Conservation (phyloP, 2,797 vertebrate genomes). For the Lagorchestes hirsutus region DNA sequence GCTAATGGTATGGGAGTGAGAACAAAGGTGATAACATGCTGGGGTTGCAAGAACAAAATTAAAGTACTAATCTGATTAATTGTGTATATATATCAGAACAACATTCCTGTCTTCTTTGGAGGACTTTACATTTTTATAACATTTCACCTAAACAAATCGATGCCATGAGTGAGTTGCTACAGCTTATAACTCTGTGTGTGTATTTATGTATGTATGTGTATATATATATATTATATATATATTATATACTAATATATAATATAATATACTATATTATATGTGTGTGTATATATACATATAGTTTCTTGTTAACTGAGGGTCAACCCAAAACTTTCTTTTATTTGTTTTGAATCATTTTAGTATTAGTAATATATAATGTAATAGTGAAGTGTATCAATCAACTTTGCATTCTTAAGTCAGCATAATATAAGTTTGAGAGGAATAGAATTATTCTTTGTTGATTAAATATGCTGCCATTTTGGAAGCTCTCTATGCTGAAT, state of each 20-base stretch:
- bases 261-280: too few relatives aligned
- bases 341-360: background rate
- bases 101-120: too few relatives aligned
- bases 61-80: background rate
- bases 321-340: background rate
- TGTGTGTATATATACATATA: too few relatives aligned
- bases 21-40: background rate
- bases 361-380: background rate
- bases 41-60: background rate
- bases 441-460: background rate
- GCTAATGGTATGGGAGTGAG: background rate
- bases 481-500: background rate
- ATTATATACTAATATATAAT: too few relatives aligned
- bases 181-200: too few relatives aligned
- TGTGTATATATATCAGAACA: background rate
- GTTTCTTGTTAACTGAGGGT: background rate
- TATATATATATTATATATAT: too few relatives aligned
- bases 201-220: too few relatives aligned
- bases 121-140: too few relatives aligned
- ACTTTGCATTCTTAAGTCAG: background rate
- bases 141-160: too few relatives aligned
- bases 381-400: background rate
- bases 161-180: too few relatives aligned
- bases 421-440: background rate
- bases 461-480: background rate